A percentile compares a stretch with the other conserved stretches of the same genome.
Evolutionary conservation across 1,140 invertebrate species (phyloP).

Genomic region (silkworm (Bombyx mori)): ASM3026992v2 NC_085121.1:7774001-7774500

Average conservation of each 20-base stretch:
- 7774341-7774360: conserved; percentile 8
- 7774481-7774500: conserved; percentile 35
- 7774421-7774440: conserved; percentile 64
- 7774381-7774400: conserved; percentile 64
- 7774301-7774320: conserved; percentile 16
- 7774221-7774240: conserved; percentile 5
- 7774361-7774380: background rate
- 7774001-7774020: too few species aligned
- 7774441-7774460: conserved; percentile 69
- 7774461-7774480: conserved; percentile 59
- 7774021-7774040: background rate
- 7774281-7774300: too few species aligned
- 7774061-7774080: conserved; percentile 27
- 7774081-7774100: conserved; percentile 23
- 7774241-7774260: background rate
- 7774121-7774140: conserved; percentile 54
- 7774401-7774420: conserved; percentile 67
- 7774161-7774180: conserved; percentile 11
- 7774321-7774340: conserved; percentile 12
- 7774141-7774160: conserved; percentile 56
- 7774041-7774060: conserved; percentile 27
- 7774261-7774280: too few species aligned
- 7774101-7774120: conserved; percentile 69
- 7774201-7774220: conserved; percentile 1
- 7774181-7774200: conserved; percentile 4